Evolutionary conservation across 2,888 invertebrate genomes (phyloP).

Genomic region (Eledone cirrhosa): DNA sequence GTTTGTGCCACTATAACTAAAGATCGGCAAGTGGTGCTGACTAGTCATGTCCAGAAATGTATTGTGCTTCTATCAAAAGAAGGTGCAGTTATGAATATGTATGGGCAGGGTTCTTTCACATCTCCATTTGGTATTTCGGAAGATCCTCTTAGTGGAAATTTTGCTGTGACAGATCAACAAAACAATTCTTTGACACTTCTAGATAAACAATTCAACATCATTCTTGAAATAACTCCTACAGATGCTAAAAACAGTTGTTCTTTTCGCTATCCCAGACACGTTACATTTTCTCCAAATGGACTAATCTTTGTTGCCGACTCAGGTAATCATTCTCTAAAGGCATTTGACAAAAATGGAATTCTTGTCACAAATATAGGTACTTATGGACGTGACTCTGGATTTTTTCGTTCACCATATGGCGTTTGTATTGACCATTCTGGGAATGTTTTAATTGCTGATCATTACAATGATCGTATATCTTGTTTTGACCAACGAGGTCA

Average conservation of each 20-base stretch:
- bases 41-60: slow-evolving; percentile 45
- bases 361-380: slow-evolving; percentile 67
- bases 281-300: slow-evolving; percentile 65
- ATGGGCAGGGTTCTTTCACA: slow-evolving; percentile 47
- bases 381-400: slow-evolving; percentile 67
- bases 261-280: slow-evolving; percentile 69
- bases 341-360: slow-evolving; percentile 66
- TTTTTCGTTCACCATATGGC: slow-evolving; percentile 69
- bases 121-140: slow-evolving; percentile 52
- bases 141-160: slow-evolving; percentile 54
- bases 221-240: slow-evolving; percentile 48
- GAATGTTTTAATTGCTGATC: slow-evolving; percentile 69
- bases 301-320: slow-evolving; percentile 68
- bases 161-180: slow-evolving; percentile 68
- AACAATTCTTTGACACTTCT: slow-evolving; percentile 65
- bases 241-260: slow-evolving; percentile 63
- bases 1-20: slow-evolving; percentile 44
- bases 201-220: slow-evolving; percentile 62
- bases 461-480: slow-evolving; percentile 66
- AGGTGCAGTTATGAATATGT: slow-evolving; percentile 41
- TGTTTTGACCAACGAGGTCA: slow-evolving; percentile 49
- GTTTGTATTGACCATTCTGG: slow-evolving; percentile 67
- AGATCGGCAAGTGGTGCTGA: slow-evolving; percentile 47
- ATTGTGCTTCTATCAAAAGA: slow-evolving; percentile 43
- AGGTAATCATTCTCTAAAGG: slow-evolving; percentile 69